phyloP scores from a whole-genome alignment of 2,888 invertebrate genomes.

The Syrista parreyssii region DNA sequence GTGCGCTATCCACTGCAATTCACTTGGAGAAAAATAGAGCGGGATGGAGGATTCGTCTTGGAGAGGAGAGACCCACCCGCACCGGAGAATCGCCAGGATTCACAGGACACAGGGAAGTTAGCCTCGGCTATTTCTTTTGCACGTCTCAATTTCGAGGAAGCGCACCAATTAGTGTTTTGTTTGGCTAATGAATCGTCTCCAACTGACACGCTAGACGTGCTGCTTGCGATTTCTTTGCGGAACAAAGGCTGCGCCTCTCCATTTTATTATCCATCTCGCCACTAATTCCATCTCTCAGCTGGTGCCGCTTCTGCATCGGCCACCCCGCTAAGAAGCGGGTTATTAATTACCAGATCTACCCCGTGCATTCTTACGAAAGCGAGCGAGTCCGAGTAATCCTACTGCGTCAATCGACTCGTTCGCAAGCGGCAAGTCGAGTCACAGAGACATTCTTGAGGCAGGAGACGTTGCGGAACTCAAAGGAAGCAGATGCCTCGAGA shows the following conservation, averaged over 20 bases:
- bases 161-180: slow-evolving; percentile 57
- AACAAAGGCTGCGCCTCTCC: background rate
- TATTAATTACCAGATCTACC: slow-evolving; percentile 50
- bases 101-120: background rate
- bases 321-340: slow-evolving; percentile 43
- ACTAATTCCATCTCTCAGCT: too few relatives aligned
- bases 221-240: background rate
- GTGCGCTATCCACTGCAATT: too few relatives aligned
- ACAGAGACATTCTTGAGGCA: slow-evolving; percentile 36
- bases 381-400: background rate
- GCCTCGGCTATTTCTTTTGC: background rate
- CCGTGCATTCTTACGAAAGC: slow-evolving; percentile 2
- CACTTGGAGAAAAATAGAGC: too few relatives aligned
- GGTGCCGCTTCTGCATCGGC: too few relatives aligned
- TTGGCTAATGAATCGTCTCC: slow-evolving; percentile 46
- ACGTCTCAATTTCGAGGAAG: slow-evolving; percentile 38
- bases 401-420: too few relatives aligned
- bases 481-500: slow-evolving; percentile 34
- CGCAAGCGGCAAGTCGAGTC: slow-evolving; percentile 26
- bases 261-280: too few relatives aligned
- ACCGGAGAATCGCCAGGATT: too few relatives aligned
- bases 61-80: too few relatives aligned
- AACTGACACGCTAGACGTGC: background rate
- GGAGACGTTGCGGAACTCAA: slow-evolving; percentile 4
- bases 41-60: too few relatives aligned